Evolutionary conservation across 2,888 invertebrate species (phyloP), one percentile per base, ranked within the genome.

Genomic region (Drosophila subquinaria): DNA sequence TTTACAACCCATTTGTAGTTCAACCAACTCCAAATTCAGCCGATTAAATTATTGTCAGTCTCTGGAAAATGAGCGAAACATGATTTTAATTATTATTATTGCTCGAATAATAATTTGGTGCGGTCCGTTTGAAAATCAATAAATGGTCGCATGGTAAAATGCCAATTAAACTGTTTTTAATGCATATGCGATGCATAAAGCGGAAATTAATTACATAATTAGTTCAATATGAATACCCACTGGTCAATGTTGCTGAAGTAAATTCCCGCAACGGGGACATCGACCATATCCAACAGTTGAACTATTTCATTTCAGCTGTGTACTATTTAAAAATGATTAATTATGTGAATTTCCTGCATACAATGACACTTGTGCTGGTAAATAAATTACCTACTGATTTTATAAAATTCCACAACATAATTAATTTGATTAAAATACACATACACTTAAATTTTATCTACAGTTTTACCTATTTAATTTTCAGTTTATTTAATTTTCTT

Each of bases 51-150:
- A 76, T 73, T 85, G 80, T 64, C 76, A 55, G 61, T 8, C 62
- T 42, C 30, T 47, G 74, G 50, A 59, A 70, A 56, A 45, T 56
- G 38, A 47, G 40, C 59, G 66, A 61, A 73, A 82, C 69, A 76
- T 79, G 38, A 69, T 82, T 79, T 79, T 68, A 53, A 81, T 80
- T 69, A 73, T 81, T 69, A 73, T 81, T 76, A 69, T 72, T 68
- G 36, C 60, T 51, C 36, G 33, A 20, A 23, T 27, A 27, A 27
- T 27, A 27, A 27, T 43, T 43, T 10, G 17, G 1, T 59, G 51
- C 15, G 57, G 72, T 56, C 20, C 35, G 1, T 13, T 36, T 45
- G 51, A 45, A 81, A 82, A 88, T 88, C 88, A 82, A 82, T 88
- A 85, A 75, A 69, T 75, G 38, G 17, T 11, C 43, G 27, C 61